Evolutionary conservation across 2,797 vertebrate species (phyloP), one percentile per base, ranked within the genome.

Genomic region (Sebastes flavidus): DNA sequence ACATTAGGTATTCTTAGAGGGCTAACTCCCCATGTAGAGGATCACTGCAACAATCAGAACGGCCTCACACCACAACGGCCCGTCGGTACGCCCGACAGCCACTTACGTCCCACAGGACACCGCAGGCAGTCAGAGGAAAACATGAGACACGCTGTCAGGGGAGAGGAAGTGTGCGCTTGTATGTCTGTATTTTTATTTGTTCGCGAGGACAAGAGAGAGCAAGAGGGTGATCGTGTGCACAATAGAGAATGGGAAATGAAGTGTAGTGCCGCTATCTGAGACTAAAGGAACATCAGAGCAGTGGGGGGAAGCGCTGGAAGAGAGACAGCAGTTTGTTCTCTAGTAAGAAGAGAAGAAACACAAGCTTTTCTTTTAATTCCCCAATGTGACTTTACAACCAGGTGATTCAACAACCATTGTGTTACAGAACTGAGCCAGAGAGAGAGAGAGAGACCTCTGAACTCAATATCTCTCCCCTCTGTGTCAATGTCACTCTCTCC

Each of bases 301-400:
- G 75, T 56, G 77, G 74, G 73, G 36, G 66, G 34, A 34, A 29
- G 68, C 42, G 3, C 59, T 27, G 65, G 62, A 72, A 46, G 63
- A 73, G 58, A 78, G 74, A 74, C 61, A 81, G 32, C 49, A 42
- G 80, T 88, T 87, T 89, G 80, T 86, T 87, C 78, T 83, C 32
- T 36, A 60, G 42, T 59, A 56, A 32, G 27, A 76, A 77, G 65
- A 72, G 16, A 32, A 16, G 55, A 84, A 65, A 81, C 54, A 55
- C 42, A 25, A 54, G 80, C 30, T 42, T 49, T 84, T 75, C 42
- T 81, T 79, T 84, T 80, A 83, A 88, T 90, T 86, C 87, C 82
- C 88, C 70, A 36, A 42, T 63, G 85, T 82, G 73, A 87, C 77
- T 88, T 88, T 82, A 83, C 70, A 87, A 81, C 56, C 52, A 74